Conservation (phyloP, 1,140 invertebrate species). For the Drosophila ironensis region DNA sequence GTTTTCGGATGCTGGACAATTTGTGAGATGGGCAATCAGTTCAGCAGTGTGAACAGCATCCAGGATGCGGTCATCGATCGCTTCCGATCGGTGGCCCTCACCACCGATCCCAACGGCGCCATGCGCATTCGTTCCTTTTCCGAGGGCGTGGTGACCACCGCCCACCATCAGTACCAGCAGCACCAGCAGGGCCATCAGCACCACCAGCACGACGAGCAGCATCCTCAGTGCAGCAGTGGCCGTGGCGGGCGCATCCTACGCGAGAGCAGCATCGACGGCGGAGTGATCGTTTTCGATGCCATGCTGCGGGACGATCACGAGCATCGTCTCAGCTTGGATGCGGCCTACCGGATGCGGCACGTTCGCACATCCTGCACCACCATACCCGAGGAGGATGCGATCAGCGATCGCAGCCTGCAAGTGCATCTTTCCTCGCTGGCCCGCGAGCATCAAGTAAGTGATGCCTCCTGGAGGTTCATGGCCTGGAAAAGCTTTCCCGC, state of each 20-base stretch:
- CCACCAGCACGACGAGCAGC: conserved; percentile 28
- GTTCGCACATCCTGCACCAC: conserved; percentile 76
- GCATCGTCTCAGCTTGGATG: conserved; percentile 72
- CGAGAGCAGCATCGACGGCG: conserved; percentile 68
- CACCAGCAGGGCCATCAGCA: conserved; percentile 35
- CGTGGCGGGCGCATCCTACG: conserved; percentile 64
- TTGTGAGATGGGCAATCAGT: conserved; percentile 65
- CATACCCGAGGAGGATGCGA: conserved; percentile 76
- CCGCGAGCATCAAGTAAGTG: conserved; percentile 15
- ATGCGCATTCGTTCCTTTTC: conserved; percentile 78
- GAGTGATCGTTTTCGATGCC: conserved; percentile 65
- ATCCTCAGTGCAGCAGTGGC: conserved; percentile 50
- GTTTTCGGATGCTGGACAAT: not conserved
- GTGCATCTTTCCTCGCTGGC: conserved; percentile 8
- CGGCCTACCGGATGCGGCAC: conserved; percentile 68
- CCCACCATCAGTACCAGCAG: conserved; percentile 34
- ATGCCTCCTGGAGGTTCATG: not conserved
- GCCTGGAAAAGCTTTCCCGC: conserved; percentile 29
- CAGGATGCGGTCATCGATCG: conserved; percentile 77
- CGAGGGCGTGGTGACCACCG: conserved; percentile 56
- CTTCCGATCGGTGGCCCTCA: conserved; percentile 72
- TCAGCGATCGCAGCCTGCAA: conserved; percentile 49
- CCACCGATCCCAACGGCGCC: conserved; percentile 70
- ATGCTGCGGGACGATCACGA: conserved; percentile 65
- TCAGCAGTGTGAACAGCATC: conserved; percentile 70